Evolutionary conservation across 2,888 invertebrate genomes (phyloP), one percentile per base, ranked within the genome.

Genomic region (Eurytoma californica): DNA sequence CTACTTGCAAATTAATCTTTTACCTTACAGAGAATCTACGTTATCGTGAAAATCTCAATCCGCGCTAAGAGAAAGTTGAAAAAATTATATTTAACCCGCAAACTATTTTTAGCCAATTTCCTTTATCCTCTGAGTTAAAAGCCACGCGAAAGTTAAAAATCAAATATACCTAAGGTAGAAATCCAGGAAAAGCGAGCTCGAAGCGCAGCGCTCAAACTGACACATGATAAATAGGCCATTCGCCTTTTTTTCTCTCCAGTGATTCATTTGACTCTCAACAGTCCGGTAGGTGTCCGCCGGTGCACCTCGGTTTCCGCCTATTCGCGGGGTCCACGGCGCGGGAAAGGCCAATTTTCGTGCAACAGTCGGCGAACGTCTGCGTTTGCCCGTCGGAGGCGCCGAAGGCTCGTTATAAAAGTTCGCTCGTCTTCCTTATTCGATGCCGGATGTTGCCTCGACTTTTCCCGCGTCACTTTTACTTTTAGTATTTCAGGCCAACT

Each of bases 391-490:
- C 67, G 66, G 5, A 70, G 47, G 16, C 16, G 47, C 24, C 20
- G 65, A 55, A 69, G 24, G 39, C 55, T 76, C 24, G 68, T 61
- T 61, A 63, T 55, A 63, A 47, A 55, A 30, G 28, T 20, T 18
- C 12, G 53, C 30, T 16, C 39, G 60, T 51, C 67, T 78, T 67
- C 72, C 72, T 51, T 16, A 49, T 66, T 16, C n/a, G n/a, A 13
- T 49, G 20, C 73, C 68, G 73, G 78, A 73, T 73, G 61, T 73
- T 68, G 51, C 68, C 55, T 39, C 39, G 57, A 67, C 73, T 78
- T 78, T 68, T 63, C 61, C 68, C 63, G 47, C n/a, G 28, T 72
- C 72, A 55, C 60, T 69, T 72, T 72, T 78, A 61, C 68, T 72
- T 55, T 24, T 49, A 63, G 72, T 72, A 61, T 72, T 55, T 28